Evolutionary conservation across 2,797 vertebrate genomes (phyloP).

Genomic region (Hypotaenidia okinawae): DNA sequence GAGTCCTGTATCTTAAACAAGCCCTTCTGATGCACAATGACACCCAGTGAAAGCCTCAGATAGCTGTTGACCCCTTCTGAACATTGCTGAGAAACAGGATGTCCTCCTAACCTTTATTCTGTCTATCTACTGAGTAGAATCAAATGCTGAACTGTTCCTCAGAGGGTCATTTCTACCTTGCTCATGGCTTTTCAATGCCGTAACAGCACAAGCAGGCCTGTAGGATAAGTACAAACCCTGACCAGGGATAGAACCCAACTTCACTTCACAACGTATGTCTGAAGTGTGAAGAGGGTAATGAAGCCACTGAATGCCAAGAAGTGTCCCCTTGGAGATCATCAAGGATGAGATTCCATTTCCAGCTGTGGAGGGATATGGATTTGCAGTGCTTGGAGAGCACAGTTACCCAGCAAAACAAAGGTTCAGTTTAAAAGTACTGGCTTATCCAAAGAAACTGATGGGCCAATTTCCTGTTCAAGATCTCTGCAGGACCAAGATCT

Average conservation of each 20-base stretch:
- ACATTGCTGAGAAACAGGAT: fast-evolving
- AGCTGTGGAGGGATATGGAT: not conserved
- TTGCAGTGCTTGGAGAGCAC: not conserved
- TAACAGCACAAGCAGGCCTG: not conserved
- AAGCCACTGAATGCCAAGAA: not conserved
- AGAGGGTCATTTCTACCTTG: not conserved
- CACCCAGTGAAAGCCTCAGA: not conserved
- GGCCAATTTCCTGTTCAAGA: not conserved
- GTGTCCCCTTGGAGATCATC: not conserved
- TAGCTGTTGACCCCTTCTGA: not conserved
- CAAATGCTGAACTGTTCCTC: not conserved
- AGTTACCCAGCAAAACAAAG: not conserved
- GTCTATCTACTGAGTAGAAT: not conserved
- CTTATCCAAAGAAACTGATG: not conserved
- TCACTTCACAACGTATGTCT: not conserved
- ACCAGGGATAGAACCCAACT: not conserved
- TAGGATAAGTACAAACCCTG: not conserved
- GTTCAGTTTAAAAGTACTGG: not conserved
- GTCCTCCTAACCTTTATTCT: not conserved
- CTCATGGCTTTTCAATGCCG: not conserved
- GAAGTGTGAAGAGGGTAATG: not conserved
- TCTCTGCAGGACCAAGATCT: not conserved
- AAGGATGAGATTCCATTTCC: not conserved
- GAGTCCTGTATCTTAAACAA: not conserved
- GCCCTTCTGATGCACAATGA: not conserved